Conservation (phyloP, 2,888 invertebrate genomes). For the Notodonta dromedarius region DNA sequence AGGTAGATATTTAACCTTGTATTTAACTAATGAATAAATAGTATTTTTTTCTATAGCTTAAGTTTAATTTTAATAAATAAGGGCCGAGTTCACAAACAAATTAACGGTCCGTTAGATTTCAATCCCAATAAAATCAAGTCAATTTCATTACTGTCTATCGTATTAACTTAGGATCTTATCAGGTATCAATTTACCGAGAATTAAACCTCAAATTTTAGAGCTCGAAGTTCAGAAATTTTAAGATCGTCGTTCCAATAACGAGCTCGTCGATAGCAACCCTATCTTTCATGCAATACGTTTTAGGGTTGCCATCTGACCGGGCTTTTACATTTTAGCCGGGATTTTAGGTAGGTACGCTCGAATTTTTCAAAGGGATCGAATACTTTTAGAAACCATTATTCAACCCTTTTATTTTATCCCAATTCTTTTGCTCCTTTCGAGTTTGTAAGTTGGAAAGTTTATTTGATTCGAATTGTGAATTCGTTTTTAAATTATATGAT, state of each 20-base stretch:
- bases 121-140: no score
- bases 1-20: no score
- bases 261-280: constrained; percentile 13
- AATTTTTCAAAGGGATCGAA: constrained; percentile 1
- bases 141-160: neutral
- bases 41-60: no score
- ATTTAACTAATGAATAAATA: no score
- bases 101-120: no score
- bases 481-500: no score
- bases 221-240: neutral
- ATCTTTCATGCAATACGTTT: neutral
- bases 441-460: constrained; percentile 7
- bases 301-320: constrained; percentile 8
- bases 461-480: no score
- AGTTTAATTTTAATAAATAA: no score
- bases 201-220: constrained; percentile 2
- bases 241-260: constrained; percentile 2
- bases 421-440: constrained; percentile 11
- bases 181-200: neutral
- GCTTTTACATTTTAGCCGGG: neutral
- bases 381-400: constrained; percentile 3
- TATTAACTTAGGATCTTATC: neutral
- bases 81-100: no score
- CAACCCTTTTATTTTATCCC: neutral
- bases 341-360: constrained; percentile 1